Evolutionary conservation across 2,888 invertebrate species (phyloP).

Genomic region (Amblyjoppa proteus): DNA sequence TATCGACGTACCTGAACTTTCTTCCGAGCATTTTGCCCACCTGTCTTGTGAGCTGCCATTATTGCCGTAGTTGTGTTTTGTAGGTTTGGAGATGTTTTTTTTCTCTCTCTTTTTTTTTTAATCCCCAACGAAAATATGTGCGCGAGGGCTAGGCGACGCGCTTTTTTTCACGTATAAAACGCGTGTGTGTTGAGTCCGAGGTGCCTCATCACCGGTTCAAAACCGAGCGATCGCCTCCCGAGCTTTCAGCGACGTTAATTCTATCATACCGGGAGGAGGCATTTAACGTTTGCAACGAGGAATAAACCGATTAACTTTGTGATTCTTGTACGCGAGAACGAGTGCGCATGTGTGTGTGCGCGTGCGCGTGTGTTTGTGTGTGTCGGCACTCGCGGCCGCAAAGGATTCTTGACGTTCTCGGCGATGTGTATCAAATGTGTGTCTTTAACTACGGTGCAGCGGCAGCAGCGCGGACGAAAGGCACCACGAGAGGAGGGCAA

Average conservation of each 20-base stretch:
- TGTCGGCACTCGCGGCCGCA: conserved; percentile 18
- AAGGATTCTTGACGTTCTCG: conserved; percentile 21
- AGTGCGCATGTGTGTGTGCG: conserved; percentile 17
- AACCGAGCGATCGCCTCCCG: conserved; percentile 14
- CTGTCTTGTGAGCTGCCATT: conserved; percentile 86
- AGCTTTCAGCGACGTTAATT: conserved; percentile 11
- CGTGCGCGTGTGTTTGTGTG: conserved; percentile 1
- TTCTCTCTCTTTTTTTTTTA: neutral
- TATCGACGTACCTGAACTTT: conserved; percentile 85
- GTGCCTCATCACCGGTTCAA: conserved; percentile 65
- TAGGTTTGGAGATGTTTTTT: conserved; percentile 33
- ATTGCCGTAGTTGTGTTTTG: conserved; percentile 47
- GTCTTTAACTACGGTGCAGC: neutral
- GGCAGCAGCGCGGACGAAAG: conserved; percentile 14
- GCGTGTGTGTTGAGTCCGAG: conserved; percentile 59
- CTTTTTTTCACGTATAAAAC: conserved; percentile 64
- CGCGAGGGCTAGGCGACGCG: conserved; percentile 63
- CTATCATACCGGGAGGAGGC: conserved; percentile 53
- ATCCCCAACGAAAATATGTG: conserved; percentile 9
- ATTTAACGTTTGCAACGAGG: conserved; percentile 47
- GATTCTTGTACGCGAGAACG: conserved; percentile 39
- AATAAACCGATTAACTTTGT: conserved; percentile 38
- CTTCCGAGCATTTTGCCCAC: conserved; percentile 86
- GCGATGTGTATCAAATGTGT: conserved; percentile 24
- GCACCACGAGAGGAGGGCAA: conserved; percentile 43